Conservation (phyloP, 2,888 invertebrate genomes). For the Pterostichus madidus region DNA sequence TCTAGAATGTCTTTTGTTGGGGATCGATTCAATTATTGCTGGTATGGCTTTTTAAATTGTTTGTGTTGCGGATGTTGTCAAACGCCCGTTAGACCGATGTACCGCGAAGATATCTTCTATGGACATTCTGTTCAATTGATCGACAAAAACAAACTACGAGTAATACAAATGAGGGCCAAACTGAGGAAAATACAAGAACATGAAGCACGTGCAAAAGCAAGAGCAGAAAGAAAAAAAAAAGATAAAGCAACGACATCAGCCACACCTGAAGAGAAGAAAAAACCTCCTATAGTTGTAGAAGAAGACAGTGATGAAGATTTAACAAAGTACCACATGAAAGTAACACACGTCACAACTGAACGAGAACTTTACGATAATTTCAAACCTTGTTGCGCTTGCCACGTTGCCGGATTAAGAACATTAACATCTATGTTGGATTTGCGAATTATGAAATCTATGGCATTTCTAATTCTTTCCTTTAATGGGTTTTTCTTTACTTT, state of each 20-base stretch:
- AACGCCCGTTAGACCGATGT: conserved; percentile 78
- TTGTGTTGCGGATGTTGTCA: conserved; percentile 5
- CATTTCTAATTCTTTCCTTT: conserved; percentile 72
- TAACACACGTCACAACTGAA: conserved; percentile 79
- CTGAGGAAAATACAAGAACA: too few species aligned
- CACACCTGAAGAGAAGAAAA: background rate
- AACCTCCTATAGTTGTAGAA: background rate
- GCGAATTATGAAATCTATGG: conserved; percentile 35
- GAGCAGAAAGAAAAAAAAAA: background rate
- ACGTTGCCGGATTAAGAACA: conserved; percentile 35
- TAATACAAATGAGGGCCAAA: too few species aligned
- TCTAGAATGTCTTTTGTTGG: background rate
- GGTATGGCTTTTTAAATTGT: conserved; percentile 19
- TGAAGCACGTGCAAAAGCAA: background rate
- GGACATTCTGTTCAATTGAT: too few species aligned
- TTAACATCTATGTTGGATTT: conserved; percentile 65
- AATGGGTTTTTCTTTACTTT: conserved; percentile 67
- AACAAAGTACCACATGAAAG: conserved; percentile 78
- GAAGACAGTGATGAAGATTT: background rate
- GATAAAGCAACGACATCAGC: background rate
- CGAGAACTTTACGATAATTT: conserved; percentile 64
- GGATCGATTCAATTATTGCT: background rate
- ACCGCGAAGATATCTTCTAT: conserved; percentile 86
- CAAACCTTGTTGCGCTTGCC: conserved; percentile 15
- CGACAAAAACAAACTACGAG: too few species aligned